Evolutionary conservation across 1,140 invertebrate genomes (phyloP), one percentile per base, ranked within the genome.

Genomic region (Oreohelix idahoensis): DNA sequence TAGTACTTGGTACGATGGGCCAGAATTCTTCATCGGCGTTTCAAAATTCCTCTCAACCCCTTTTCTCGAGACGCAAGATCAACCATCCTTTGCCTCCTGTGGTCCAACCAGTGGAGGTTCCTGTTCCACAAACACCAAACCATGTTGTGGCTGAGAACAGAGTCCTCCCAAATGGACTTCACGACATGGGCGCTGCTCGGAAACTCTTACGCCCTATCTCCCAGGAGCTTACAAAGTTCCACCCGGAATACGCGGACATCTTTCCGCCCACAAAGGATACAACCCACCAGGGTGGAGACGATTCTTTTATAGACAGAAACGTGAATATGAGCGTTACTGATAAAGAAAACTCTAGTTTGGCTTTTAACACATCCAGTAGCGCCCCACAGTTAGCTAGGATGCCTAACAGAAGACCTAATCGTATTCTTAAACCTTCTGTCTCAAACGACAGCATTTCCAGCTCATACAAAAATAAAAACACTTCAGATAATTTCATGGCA

Each of bases 231-330:
- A 84, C 83, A 36, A 88, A 87, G 76, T 83, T 85, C 74, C 85
- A 87, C 66, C 86, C 87, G 1, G 87, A 89, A 0, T 87, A 76
- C 69, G 86, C 86, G 36, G 86, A 89, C 36, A 86, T 89, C 8
- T 89, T 87, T 73, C 81, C 70, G 5, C 42, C 8, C 8, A 10
- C n/a, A 23, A 1, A n/a, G n/a, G 15, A 26, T 35, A 13, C 2
- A 20, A 26, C 45, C 32, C n/a, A n/a, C n/a, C n/a, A n/a, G n/a
- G n/a, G n/a, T n/a, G 49, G 29, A 4, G 75, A 38, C 0, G 73
- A 70, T 53, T 63, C 45, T 0, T 36, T 32, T 1, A 26, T 77
- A n/a, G 75, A 45, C 13, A 29, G 32, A 20, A 38, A 58, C 17
- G 20, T 0, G 1, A 58, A 76, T 36, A 5, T 32, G 32, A 10